phyloP scores from a whole-genome alignment of 2,888 invertebrate genomes.

The Heliconius erato region DNA sequence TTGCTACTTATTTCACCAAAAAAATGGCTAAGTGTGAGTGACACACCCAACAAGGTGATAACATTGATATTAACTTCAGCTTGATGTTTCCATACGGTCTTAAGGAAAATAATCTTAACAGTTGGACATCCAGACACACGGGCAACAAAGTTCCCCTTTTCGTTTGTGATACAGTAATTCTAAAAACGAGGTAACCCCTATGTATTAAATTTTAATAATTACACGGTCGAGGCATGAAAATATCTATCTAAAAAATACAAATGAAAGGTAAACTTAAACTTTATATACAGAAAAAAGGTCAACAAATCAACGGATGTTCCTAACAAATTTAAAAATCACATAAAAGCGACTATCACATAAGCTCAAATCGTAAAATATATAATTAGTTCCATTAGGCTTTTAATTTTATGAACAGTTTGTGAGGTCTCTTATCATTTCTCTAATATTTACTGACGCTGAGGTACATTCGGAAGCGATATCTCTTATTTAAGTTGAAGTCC shows the following conservation, averaged over 20 bases:
- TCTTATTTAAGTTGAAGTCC: conserved; percentile 16
- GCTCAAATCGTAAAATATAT: conserved; percentile 21
- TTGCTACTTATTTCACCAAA: neutral
- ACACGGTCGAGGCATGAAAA: neutral
- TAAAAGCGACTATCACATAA: neutral
- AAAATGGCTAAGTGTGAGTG: neutral
- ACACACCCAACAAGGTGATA: neutral
- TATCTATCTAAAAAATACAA: neutral
- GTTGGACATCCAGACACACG: neutral
- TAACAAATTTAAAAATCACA: neutral
- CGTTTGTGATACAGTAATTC: neutral
- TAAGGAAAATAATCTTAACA: too few species aligned
- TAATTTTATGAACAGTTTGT: conserved; percentile 30
- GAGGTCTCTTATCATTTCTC: conserved; percentile 27
- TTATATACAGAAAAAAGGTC: neutral
- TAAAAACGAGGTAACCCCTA: neutral
- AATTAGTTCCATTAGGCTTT: conserved; percentile 21
- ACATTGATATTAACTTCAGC: neutral
- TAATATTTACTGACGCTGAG: conserved; percentile 5
- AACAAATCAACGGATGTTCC: neutral
- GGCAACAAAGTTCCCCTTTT: neutral
- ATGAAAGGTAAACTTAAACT: neutral
- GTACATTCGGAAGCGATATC: conserved; percentile 21
- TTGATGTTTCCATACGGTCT: too few species aligned
- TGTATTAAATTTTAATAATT: neutral